Evolutionary conservation across 2,113 vertebrate genomes (phyloP), one percentile per base, ranked within the genome.

Genomic region (Onychostruthus taczanowskii): DNA sequence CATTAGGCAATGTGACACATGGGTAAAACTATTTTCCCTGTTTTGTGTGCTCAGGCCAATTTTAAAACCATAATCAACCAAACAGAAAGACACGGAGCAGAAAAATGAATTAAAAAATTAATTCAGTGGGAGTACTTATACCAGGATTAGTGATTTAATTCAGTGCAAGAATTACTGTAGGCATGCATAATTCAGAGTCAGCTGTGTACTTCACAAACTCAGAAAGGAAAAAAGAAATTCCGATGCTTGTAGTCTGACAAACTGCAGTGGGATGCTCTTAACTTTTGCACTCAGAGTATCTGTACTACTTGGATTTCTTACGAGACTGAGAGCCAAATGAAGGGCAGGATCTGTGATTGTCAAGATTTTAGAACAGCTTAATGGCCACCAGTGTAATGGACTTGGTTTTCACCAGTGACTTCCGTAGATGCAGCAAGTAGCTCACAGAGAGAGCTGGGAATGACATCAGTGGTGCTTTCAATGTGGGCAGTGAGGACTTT

Each of bases 381-480:
- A 24, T 24, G 56, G 11, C 16, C 87, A 47, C 23, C 1, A 3
- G 69, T 1, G 0, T 52, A 72, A 15, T 3, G 13, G 24, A 0
- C 1, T 27, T 56, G 41, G 6, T 35, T 87, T 69, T 64, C 49
- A 61, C 16, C 56, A 49, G 28, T 21, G 58, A 49, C 28, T 35
- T 62, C 66, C 62, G 26, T 9, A 72, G 53, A 17, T 37, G 31
- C 53, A 49, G 31, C 35, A 16, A 91, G n/a, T 2, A 76, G 5
- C 49, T 55, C 78, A 53, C 7, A 15, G 78, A 50, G 28, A 35
- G 37, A 47, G 41, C n/a, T 64, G 62, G 78, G 28, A 85, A 79
- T 37, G 53, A 30, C 49, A 46, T 52, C 63, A 35, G 22, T 1
- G 4, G 13, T 58, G 50, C 41, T 82, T 82, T 73, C 44, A 33